Base-by-base conservation (phyloP, 2,113 vertebrate genomes). In the Xenotilapia longispinis region DNA sequence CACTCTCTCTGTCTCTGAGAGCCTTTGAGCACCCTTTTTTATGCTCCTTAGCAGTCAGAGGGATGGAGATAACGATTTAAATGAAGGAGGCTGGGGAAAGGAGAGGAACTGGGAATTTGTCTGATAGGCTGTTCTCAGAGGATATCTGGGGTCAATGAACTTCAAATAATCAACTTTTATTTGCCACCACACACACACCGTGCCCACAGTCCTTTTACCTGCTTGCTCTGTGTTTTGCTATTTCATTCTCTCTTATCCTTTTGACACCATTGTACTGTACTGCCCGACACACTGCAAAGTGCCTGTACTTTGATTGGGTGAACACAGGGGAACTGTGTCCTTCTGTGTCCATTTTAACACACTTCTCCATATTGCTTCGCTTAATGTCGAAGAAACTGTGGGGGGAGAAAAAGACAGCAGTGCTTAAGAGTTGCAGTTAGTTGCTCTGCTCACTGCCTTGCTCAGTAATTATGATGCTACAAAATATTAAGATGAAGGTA, bases 1-100 rank as follows among this genome's bases (percentile, higher is more conserved):
- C 19, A 3, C 49, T 8, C 36, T 75, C 42, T 42, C 12, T 21
- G 11, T 63, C 45, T 45, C 49, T 84, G 31, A 31, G 42, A 92
- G 87, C 84, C 88, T 93, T 86, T 86, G 73, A 92, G 81, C 81
- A 58, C 53, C 70, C 91, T 90, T 87, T 88, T 90, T 92, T 81
- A 92, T 88, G 84, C 86, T 90, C 51, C 87, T 60, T 82, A 82
- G 90, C 82, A 90, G 88, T 85, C 80, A 60, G 87, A 83, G 68
- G 53, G 79, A 90, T 83, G 83, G 78, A 89, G 91, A 93, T 91
- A 89, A 90, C 86, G 15, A 84, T 91, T 92, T 90, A 90, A 94
- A 92, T 87, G 60, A 90, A 87, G 83, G 80, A 83, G 73, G 70
- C 88, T 73, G 26, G 84, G 85, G 88, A 91, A 26, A 73, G 82